Conservation (phyloP, 2,113 vertebrate species). For the Scomber scombrus region DNA sequence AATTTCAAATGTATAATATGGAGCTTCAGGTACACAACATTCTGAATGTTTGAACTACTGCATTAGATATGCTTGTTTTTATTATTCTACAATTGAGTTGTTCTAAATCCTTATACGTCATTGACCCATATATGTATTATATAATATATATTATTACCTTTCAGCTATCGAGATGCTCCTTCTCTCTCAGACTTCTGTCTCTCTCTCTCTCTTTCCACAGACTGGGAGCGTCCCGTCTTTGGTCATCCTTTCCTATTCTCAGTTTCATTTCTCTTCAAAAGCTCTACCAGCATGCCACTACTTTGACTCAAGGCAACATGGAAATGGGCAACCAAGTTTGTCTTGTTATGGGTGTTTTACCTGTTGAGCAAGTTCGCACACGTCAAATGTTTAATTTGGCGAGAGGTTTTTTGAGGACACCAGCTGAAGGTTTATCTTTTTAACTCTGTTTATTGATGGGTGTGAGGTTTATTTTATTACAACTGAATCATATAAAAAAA, state of each 20-base stretch:
- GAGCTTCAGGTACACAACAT: too few relatives aligned
- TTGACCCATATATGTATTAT: too few relatives aligned
- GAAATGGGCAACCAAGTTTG: conserved; percentile 23
- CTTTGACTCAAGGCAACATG: neutral
- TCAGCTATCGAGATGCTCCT: neutral
- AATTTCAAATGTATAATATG: too few relatives aligned
- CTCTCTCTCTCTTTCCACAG: neutral
- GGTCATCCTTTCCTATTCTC: conserved; percentile 3
- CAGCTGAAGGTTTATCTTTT: rapidly evolving
- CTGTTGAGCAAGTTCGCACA: conserved; percentile 19
- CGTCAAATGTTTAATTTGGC: neutral
- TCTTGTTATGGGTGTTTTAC: conserved; percentile 6
- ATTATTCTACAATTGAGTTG: too few relatives aligned
- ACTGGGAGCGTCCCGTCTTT: neutral
- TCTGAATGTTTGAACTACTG: too few relatives aligned
- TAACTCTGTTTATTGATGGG: neutral
- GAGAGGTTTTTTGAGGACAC: neutral
- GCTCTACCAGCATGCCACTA: neutral
- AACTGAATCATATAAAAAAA: neutral
- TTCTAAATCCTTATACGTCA: too few relatives aligned
- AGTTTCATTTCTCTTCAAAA: conserved; percentile 64
- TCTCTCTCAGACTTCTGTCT: neutral
- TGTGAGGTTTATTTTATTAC: neutral
- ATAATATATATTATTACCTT: conserved; percentile 31
- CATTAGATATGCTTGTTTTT: too few relatives aligned